Base-by-base conservation (phyloP, 2,888 invertebrate species). In the Dicyrtomina minuta region DNA sequence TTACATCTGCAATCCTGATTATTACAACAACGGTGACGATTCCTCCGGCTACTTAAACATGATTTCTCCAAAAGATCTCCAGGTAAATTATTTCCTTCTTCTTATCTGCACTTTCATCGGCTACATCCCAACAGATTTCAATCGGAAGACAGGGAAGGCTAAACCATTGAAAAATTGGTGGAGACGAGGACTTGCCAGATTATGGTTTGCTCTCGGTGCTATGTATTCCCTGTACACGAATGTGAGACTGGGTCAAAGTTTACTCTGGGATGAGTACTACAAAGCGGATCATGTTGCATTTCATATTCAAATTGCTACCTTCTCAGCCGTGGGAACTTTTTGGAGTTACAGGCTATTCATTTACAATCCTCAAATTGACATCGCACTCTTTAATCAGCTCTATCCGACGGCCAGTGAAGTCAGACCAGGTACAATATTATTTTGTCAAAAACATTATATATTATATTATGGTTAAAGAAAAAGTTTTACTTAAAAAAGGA, bases 311-410 rank as follows among this genome's bases (percentile, higher is more conserved):
- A 64, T 64, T 20, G 51, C 46, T 6, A 49, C 49, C 46, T 64
- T 64, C 64, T 64, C 64, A 1, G 51, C 51, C 6, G 51, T 64
- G 12, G 44, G 27, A 26, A 49, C 64, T 26, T 64, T 51, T 27
- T 64, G 64, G 64, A 51, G 46, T 2, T 64, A 64, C 17, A 24
- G 64, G 17, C 15, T 64, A 8, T 64, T 33, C 64, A 46, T 49
- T 17, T 46, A 26, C 33, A 64, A 64, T 64, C 64, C 64, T 26
- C 64, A 64, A 33, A 33, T 64, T 17, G 49, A 64, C 17, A 64
- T 51, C 27, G 64, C 64, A 26, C 46, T 64, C 49, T 64, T 64
- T 33, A 64, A 64, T 27, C 64, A 64, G 27, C 51, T 64, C 15
- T 64, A 64, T n/a, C 49, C 49, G 12, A 22, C 22, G 1, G 51